Conservation (phyloP, 2,113 vertebrate genomes). For the Corythaeola cristata region DNA sequence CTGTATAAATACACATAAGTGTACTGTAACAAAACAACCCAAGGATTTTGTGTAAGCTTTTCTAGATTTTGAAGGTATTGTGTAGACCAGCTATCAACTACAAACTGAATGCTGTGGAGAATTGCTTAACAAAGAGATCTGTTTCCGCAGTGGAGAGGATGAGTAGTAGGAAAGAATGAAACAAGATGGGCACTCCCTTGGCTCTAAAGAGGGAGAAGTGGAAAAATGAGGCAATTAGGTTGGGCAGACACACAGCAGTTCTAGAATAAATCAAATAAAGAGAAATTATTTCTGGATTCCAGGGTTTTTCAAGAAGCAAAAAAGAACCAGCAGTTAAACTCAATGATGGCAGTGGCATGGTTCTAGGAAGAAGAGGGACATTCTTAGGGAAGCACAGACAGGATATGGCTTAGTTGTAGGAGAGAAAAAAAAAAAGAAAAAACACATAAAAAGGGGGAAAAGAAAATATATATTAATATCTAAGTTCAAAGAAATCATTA, state of each 20-base stretch:
- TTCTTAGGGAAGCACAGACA: not conserved
- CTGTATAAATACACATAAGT: not conserved
- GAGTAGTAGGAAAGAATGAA: not conserved
- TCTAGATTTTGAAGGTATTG: not conserved
- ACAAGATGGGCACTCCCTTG: not conserved
- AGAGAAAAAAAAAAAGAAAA: not conserved
- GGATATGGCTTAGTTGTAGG: not conserved
- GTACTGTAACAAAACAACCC: not conserved
- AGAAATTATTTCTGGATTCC: not conserved
- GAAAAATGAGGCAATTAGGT: not conserved
- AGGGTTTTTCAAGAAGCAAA: not conserved
- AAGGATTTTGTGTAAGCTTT: not conserved
- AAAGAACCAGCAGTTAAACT: not conserved
- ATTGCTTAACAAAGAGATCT: not conserved
- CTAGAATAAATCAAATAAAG: not conserved
- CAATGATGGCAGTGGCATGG: not conserved
- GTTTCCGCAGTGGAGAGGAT: not conserved
- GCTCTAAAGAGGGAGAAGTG: not conserved
- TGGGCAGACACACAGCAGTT: not conserved
- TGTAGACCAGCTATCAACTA: not conserved
- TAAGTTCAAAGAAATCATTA: constrained; percentile 1
- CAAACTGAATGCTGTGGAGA: not conserved
- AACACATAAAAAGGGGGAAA: not conserved
- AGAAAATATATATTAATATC: not conserved
- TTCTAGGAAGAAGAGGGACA: not conserved